Conservation (phyloP, 2,797 vertebrate species). For the Sebastes cheni region DNA sequence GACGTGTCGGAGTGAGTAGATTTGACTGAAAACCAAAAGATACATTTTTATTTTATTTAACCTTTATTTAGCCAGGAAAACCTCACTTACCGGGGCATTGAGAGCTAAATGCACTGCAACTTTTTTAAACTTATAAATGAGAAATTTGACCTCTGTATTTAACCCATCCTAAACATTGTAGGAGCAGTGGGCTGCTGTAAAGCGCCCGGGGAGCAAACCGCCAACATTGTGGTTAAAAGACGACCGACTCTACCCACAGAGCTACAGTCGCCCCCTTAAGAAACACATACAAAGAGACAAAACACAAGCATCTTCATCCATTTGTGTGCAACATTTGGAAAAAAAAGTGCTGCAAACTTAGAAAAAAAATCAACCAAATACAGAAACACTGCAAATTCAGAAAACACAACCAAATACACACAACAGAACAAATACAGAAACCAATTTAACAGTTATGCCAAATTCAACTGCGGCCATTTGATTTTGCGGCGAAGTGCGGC, state of each 20-base stretch:
- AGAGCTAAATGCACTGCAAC: neutral
- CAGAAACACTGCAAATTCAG: neutral
- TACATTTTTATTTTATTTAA: neutral
- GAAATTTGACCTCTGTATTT: no score
- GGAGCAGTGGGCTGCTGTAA: no score
- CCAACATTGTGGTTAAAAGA: no score
- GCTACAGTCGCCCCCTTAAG: no score
- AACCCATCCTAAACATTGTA: no score
- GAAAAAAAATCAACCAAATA: neutral
- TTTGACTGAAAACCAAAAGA: neutral
- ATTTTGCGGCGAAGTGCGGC: no score
- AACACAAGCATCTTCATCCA: neutral
- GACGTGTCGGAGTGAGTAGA: slow-evolving; percentile 90
- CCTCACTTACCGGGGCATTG: neutral
- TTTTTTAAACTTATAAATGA: no score
- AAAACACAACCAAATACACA: neutral
- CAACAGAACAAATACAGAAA: neutral
- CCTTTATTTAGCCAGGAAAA: neutral
- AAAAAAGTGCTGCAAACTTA: neutral
- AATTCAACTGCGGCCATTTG: no score
- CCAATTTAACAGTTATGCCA: neutral
- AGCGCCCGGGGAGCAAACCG: no score
- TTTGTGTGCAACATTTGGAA: neutral
- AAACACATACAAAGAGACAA: neutral
- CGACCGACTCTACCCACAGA: no score